These are phyloP conservation scores for Lordiphosa clarofinis DNA, from an alignment of 1,140 invertebrate species.

Conservation along the genomic window DNA sequence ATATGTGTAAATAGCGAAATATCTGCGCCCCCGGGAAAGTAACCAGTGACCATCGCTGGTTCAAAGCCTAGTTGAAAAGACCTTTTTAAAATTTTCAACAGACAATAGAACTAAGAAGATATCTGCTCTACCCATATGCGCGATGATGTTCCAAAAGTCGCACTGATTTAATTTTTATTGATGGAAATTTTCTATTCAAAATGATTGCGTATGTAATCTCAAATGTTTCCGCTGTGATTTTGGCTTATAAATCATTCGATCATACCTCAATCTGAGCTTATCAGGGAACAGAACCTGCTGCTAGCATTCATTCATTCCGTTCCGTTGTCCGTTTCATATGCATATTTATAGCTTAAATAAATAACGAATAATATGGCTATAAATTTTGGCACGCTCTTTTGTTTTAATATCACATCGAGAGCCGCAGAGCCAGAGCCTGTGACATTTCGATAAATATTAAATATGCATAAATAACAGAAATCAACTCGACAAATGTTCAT, in stretches of 20 bases:
- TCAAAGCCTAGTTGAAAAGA: too few relatives aligned
- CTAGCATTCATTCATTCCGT: constrained; percentile 49
- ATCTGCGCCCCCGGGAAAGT: too few relatives aligned
- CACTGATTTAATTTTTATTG: too few relatives aligned
- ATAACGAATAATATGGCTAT: constrained; percentile 75
- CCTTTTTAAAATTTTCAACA: too few relatives aligned
- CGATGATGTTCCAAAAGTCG: too few relatives aligned
- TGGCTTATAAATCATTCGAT: constrained; percentile 1
- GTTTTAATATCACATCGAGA: constrained; percentile 52
- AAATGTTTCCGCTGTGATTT: too few relatives aligned
- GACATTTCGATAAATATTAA: constrained; percentile 56
- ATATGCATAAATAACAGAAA: constrained; percentile 68
- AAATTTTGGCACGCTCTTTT: constrained; percentile 72
- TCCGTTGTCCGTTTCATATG: constrained; percentile 42
- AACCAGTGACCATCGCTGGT: too few relatives aligned
- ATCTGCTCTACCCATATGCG: too few relatives aligned
- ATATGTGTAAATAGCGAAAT: too few relatives aligned
- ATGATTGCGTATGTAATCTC: too few relatives aligned
- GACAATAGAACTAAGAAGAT: too few relatives aligned
- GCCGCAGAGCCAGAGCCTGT: not conserved
- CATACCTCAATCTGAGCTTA: not conserved
- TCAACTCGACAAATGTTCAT: constrained; percentile 48
- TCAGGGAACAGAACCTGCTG: constrained; percentile 57
- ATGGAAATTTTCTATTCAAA: too few relatives aligned
- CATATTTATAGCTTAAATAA: constrained; percentile 78